phyloP scores from a whole-genome alignment of 2,113 vertebrate species.

The Marmota monax region DNA sequence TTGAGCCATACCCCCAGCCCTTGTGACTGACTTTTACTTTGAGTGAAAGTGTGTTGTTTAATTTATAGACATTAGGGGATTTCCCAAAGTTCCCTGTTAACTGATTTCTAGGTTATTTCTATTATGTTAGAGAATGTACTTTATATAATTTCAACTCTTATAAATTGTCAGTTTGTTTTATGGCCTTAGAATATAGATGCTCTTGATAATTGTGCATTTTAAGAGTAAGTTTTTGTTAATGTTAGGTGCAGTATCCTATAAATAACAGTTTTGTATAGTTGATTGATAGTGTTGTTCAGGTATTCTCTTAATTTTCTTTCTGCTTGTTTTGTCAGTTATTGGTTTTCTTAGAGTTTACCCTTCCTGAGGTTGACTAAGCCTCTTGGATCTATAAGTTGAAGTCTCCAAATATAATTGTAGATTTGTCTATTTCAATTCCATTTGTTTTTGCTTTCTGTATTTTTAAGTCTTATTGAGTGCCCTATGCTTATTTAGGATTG shows the following conservation, averaged over 20 bases:
- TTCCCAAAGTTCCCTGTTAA: background rate
- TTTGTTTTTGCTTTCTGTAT: background rate
- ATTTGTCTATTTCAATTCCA: background rate
- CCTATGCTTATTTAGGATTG: background rate
- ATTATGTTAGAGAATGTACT: background rate
- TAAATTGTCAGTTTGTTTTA: constrained; percentile 2
- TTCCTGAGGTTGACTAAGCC: too few species aligned
- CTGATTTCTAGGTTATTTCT: background rate
- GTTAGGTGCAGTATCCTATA: background rate
- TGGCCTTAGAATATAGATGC: background rate
- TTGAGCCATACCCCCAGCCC: too few species aligned
- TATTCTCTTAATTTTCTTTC: background rate
- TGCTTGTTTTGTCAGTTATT: constrained; percentile 3
- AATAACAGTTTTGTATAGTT: background rate
- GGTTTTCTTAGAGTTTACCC: too few species aligned
- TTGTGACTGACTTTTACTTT: background rate
- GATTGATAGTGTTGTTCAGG: background rate
- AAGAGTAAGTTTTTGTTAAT: background rate
- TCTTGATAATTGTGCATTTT: background rate
- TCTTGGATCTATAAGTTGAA: background rate
- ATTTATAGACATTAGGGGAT: background rate
- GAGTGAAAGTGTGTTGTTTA: constrained; percentile 16
- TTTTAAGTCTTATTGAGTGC: background rate
- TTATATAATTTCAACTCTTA: background rate
- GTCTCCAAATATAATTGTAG: background rate